Evolutionary conservation across 2,797 vertebrate genomes (phyloP), one percentile per base, ranked within the genome.

Genomic region (Microchirus variegatus): DNA sequence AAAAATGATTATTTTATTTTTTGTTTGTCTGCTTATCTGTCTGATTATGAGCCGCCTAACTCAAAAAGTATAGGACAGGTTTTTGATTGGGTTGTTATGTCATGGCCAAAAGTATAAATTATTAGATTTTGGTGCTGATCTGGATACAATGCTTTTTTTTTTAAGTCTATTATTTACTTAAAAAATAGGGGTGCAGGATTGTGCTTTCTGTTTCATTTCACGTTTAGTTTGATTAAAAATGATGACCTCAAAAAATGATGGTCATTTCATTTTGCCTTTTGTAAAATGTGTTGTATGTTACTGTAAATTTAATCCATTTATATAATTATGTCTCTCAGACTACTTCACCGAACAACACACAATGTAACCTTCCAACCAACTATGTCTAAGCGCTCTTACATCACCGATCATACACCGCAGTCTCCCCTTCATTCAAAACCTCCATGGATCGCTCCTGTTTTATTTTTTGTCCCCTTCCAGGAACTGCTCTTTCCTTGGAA

Each of bases 391-490:
- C 2, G 1, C 53, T 26, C 22, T 44, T 61, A 37, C 71, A 31
- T 31, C 31, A 31, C 31, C 7, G 31, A 31, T 31, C 31, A 31
- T 26, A 5, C 44, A 48, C 63, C 63, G 31, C 67, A 70, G 10
- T 60, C 49, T 59, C 40, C 18, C 45, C 17, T 9, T 61, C 58
- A 65, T 64, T 71, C 59, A 37, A 4, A 76, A 56, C 55, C 74
- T 81, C 59, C 64, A 48, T 19, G 53, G 73, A 73, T 71, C 67
- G 78, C 52, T 54, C 40, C 60, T 59, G 54, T 69, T 77, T 63
- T 50, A 54, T 65, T 75, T 67, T 73, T 42, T 55, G n/a, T n/a
- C n/a, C 63, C 31, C 31, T 71, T 80, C 58, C 70, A 82, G 75
- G 63, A 81, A 69, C 41, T 41, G 65, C 52, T 74, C 67, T 63